Evolutionary conservation across 2,888 invertebrate genomes (phyloP).

Genomic region (Chromoteleia sp.): DNA sequence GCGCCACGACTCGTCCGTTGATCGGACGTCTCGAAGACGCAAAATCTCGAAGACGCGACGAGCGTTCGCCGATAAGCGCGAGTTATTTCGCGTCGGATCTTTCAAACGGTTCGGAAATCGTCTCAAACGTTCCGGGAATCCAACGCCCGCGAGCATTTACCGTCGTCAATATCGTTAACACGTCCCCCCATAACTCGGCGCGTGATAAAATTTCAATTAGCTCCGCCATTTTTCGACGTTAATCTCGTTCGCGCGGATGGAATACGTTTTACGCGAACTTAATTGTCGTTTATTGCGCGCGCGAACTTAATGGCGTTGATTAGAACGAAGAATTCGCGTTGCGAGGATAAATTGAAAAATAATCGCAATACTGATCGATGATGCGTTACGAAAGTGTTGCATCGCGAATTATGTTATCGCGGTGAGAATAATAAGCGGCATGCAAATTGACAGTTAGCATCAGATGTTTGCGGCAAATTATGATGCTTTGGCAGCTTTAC

Average conservation of each 20-base stretch:
- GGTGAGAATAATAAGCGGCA: constrained; percentile 37
- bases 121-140: neutral
- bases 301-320: constrained; percentile 31
- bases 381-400: constrained; percentile 50
- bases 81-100: constrained; percentile 7
- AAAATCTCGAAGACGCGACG: constrained; percentile 1
- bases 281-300: constrained; percentile 30
- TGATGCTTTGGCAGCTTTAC: constrained; percentile 75
- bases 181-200: neutral
- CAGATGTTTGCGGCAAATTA: constrained; percentile 49
- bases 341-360: constrained; percentile 50
- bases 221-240: constrained; percentile 28
- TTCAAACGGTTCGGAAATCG: too few species aligned
- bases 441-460: constrained; percentile 58
- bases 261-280: constrained; percentile 11
- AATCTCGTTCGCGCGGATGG: constrained; percentile 23
- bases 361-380: constrained; percentile 39
- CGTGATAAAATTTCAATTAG: constrained; percentile 52
- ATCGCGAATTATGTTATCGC: constrained; percentile 51
- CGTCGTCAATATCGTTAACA: constrained; percentile 11
- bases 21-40: constrained; percentile 25
- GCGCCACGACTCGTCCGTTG: constrained; percentile 9
- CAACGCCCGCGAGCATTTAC: neutral
- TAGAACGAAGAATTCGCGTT: neutral
- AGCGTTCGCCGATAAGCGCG: neutral